These are phyloP conservation scores for Bombus vancouverensis DNA, from an alignment of 1,140 invertebrate genomes.

Conservation along the genomic window DNA sequence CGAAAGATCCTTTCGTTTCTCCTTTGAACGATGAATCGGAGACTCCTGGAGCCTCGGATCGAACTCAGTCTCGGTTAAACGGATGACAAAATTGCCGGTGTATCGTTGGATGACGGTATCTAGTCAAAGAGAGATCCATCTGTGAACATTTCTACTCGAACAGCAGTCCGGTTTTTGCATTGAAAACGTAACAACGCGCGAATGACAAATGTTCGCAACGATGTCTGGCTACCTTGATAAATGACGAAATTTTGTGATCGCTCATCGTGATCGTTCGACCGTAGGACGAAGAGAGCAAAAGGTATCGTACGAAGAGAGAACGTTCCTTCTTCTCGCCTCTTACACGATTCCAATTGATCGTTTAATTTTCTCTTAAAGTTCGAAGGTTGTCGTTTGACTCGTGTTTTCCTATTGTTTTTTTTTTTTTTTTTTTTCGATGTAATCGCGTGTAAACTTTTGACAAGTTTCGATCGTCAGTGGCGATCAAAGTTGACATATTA, in stretches of 20 bases:
- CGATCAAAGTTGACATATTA: neutral
- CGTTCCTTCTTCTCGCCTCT: too few species aligned
- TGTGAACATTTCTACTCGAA: neutral
- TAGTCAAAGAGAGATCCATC: neutral
- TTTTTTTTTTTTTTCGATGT: rapidly evolving
- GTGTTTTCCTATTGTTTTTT: too few species aligned
- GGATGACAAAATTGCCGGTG: neutral
- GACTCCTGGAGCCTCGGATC: too few species aligned
- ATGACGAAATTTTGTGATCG: slow-evolving; percentile 61
- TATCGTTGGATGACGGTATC: too few species aligned
- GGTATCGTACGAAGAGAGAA: neutral
- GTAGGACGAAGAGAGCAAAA: neutral
- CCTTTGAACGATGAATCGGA: too few species aligned
- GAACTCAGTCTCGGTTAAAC: too few species aligned
- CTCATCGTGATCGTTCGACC: slow-evolving; percentile 58
- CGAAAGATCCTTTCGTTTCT: too few species aligned
- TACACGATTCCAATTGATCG: neutral
- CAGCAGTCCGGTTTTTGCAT: neutral
- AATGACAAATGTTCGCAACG: slow-evolving; percentile 35
- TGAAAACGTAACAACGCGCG: neutral
- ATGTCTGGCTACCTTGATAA: slow-evolving; percentile 26
- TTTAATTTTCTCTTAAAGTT: neutral
- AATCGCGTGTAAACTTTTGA: neutral
- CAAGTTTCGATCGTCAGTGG: too few species aligned
- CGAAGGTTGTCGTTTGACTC: too few species aligned